phyloP scores from a whole-genome alignment of 2,797 vertebrate species.

The Peromyscus melanophrys region DNA sequence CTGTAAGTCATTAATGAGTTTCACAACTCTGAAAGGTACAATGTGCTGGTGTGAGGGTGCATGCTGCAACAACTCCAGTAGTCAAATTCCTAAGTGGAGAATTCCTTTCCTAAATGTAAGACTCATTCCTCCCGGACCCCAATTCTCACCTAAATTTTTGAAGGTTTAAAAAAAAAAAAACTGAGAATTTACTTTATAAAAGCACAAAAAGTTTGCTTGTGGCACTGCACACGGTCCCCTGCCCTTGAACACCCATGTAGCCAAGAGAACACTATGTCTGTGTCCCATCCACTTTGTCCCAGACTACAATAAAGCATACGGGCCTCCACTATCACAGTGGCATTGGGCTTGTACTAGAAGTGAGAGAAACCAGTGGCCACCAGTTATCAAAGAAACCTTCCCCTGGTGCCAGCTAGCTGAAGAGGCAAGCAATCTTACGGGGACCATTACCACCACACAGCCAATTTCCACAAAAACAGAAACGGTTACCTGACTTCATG shows the following conservation, averaged over 20 bases:
- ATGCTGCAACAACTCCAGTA: neutral
- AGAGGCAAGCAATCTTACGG: neutral
- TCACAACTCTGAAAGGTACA: neutral
- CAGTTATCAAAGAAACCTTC: neutral
- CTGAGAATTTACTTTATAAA: slow-evolving; percentile 58
- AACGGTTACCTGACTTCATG: no score
- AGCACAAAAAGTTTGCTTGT: neutral
- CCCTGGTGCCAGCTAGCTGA: neutral
- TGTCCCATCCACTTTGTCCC: neutral
- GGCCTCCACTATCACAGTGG: neutral
- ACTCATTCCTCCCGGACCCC: neutral
- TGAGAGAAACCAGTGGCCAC: neutral
- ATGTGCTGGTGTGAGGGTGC: neutral
- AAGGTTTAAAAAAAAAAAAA: neutral
- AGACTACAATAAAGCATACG: neutral
- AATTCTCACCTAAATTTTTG: neutral
- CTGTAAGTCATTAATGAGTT: slow-evolving; percentile 53
- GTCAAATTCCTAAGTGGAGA: slow-evolving; percentile 48
- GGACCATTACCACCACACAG: neutral
- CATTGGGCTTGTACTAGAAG: neutral
- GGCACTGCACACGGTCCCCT: neutral
- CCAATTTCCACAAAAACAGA: neutral
- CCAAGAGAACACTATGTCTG: neutral
- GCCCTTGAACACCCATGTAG: neutral
- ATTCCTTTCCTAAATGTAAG: slow-evolving; percentile 30